phyloP scores from a whole-genome alignment of 1,140 invertebrate genomes.

The Drosophila serrata region DNA sequence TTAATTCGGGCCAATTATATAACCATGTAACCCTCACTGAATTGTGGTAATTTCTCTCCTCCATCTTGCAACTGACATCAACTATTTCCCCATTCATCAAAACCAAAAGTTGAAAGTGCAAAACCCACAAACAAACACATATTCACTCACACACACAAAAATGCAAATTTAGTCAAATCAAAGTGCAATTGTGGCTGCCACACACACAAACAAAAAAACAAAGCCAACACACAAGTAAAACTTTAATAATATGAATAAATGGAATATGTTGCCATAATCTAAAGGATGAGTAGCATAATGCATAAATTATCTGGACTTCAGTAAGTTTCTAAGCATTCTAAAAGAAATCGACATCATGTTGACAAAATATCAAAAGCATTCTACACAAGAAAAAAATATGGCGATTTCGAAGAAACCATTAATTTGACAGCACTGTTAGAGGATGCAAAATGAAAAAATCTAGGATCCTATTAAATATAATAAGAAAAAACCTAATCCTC shows the following conservation, averaged over 20 bases:
- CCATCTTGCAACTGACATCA: constrained; percentile 21
- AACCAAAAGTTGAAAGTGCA: constrained; percentile 36
- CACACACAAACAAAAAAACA: constrained; percentile 8
- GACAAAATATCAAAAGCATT: constrained; percentile 13
- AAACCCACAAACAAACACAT: constrained; percentile 30
- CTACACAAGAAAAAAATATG: background rate
- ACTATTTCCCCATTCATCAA: constrained; percentile 41
- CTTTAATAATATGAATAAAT: constrained; percentile 50
- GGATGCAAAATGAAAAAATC: too few relatives aligned
- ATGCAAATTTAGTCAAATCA: constrained; percentile 61
- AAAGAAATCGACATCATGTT: constrained; percentile 16
- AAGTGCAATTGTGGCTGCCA: constrained; percentile 53
- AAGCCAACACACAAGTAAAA: constrained; percentile 15
- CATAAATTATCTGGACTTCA: constrained; percentile 5
- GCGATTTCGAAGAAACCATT: background rate
- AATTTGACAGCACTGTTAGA: too few relatives aligned
- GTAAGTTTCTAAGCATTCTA: background rate
- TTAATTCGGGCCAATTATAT: constrained; percentile 7
- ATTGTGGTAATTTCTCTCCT: background rate
- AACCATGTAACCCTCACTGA: constrained; percentile 5
- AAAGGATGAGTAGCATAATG: background rate
- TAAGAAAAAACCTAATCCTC: background rate
- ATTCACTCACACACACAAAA: constrained; percentile 35
- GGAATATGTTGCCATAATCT: constrained; percentile 8
- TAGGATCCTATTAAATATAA: background rate